Conservation (phyloP, 2,113 vertebrate species). For the Toxotes jaculatrix region DNA sequence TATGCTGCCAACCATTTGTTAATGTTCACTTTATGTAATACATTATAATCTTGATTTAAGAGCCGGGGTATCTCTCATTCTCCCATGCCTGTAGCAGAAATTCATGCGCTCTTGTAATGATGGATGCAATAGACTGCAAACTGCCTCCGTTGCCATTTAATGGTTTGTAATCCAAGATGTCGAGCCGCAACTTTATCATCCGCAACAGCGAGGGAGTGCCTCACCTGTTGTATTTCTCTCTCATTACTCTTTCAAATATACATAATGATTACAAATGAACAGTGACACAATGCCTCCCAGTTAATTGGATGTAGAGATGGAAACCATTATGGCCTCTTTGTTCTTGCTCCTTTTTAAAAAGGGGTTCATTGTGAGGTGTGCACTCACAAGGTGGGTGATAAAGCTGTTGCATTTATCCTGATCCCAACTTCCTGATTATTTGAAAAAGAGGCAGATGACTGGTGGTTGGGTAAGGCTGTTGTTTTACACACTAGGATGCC, state of each 20-base stretch:
- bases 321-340: conserved; percentile 40
- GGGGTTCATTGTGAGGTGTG: background rate
- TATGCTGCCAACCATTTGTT: background rate
- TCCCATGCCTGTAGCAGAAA: background rate
- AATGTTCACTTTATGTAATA: conserved; percentile 11
- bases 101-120: conserved; percentile 43
- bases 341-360: background rate
- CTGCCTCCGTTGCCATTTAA: conserved; percentile 66
- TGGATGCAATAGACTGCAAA: conserved; percentile 58
- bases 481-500: conserved; percentile 33
- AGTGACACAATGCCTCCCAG: conserved; percentile 57
- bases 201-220: conserved; percentile 47
- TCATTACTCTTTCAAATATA: conserved; percentile 73
- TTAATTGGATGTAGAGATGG: conserved; percentile 63
- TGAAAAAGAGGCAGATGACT: conserved; percentile 9
- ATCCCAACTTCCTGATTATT: background rate
- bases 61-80: background rate
- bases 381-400: background rate
- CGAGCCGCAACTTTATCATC: conserved; percentile 71
- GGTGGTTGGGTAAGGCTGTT: conserved; percentile 4
- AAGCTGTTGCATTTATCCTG: background rate
- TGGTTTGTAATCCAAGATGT: conserved; percentile 74
- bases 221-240: conserved; percentile 74
- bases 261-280: conserved; percentile 74
- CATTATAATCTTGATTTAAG: conserved; percentile 6